phyloP scores from a whole-genome alignment of 64 coral and sea anemone genomes.

The Platygyra sinensis region DNA sequence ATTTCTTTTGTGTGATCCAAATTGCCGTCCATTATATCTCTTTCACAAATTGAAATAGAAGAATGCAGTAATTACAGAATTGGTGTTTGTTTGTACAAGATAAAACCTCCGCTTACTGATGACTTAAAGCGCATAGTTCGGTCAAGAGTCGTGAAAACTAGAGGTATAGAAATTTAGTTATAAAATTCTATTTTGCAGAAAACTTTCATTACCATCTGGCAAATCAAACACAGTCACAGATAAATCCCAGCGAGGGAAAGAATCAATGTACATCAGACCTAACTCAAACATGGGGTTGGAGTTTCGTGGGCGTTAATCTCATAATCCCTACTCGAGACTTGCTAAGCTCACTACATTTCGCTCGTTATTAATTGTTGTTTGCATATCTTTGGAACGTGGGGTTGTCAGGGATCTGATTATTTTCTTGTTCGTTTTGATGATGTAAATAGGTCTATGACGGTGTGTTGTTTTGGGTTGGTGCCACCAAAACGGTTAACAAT shows the following conservation, averaged over 20 bases:
- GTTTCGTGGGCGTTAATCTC: not conserved
- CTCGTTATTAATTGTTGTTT: not conserved
- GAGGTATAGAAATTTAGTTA: no score
- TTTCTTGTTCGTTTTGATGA: no score
- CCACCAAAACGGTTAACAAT: no score
- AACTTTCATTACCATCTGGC: not conserved
- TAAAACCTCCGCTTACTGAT: not conserved
- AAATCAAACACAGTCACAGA: not conserved
- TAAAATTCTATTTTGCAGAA: not conserved
- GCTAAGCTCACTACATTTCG: not conserved
- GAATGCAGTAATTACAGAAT: conserved; percentile 17
- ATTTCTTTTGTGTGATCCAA: conserved; percentile 15
- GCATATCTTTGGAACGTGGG: not conserved
- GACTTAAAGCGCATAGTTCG: not conserved
- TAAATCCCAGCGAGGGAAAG: not conserved
- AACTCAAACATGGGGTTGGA: not conserved
- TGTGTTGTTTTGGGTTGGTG: no score
- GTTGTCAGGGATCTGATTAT: not conserved
- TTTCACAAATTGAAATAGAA: conserved; percentile 12
- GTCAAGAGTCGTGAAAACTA: no score
- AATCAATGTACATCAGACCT: not conserved
- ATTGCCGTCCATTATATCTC: conserved; percentile 14
- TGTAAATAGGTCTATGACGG: no score
- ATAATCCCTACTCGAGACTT: not conserved
- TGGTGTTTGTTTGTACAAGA: not conserved